phyloP scores from a whole-genome alignment of 1,140 invertebrate species.

The Macrosteles quadrilineatus region DNA sequence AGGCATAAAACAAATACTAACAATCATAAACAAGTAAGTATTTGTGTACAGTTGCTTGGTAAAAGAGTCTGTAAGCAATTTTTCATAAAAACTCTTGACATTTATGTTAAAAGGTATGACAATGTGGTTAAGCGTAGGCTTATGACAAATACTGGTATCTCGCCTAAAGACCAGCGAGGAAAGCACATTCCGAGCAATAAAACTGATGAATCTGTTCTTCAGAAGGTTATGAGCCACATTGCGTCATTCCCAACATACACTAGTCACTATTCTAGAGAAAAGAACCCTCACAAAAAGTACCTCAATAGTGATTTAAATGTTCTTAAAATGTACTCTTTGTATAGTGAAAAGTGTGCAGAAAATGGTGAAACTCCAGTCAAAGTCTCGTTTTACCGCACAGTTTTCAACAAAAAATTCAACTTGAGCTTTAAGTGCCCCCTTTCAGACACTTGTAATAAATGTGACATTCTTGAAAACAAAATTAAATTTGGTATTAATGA shows the following conservation, averaged over 20 bases:
- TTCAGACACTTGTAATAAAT: constrained; percentile 1
- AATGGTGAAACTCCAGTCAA: background rate
- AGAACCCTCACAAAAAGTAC: background rate
- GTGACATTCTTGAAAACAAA: constrained; percentile 8
- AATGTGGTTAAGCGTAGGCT: background rate
- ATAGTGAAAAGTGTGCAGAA: background rate
- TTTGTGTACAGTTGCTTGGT: background rate
- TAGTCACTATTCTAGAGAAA: background rate
- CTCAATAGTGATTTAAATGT: background rate
- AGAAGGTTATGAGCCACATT: background rate
- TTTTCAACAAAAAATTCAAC: constrained; percentile 6
- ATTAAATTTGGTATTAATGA: background rate
- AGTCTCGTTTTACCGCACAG: background rate
- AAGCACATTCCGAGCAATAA: background rate
- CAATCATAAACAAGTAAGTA: background rate
- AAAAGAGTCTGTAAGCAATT: constrained; percentile 1
- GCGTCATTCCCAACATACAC: background rate
- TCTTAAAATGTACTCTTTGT: background rate
- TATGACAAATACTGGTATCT: background rate
- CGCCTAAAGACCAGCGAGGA: background rate
- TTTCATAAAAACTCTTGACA: constrained; percentile 19
- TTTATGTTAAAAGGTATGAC: background rate
- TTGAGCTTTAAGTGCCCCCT: background rate
- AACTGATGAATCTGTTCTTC: background rate
- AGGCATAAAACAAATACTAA: background rate